Percentiles rank a stretch among this genome's conserved stretches.
phyloP scores from a whole-genome alignment of 2,888 invertebrate genomes.

The Thumatha senex region DNA sequence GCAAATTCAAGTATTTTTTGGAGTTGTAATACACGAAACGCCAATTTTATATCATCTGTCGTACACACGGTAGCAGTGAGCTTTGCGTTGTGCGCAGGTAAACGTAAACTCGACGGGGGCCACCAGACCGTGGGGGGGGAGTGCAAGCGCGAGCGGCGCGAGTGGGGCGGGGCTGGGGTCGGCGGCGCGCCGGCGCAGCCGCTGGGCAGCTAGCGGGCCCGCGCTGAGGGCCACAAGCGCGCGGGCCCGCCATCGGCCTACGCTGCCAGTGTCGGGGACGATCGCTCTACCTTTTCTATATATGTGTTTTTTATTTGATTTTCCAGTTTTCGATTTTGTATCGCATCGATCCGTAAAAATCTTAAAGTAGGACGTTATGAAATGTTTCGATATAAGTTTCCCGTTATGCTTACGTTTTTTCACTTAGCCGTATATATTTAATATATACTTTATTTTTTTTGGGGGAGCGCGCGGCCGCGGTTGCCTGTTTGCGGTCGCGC shows the following conservation, averaged over 20 bases:
- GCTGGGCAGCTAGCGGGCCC: slow-evolving; percentile 42
- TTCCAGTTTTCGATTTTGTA: slow-evolving; percentile 84
- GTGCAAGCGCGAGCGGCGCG: slow-evolving; percentile 94
- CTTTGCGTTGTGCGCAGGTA: slow-evolving; percentile 85
- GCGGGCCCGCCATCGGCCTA: slow-evolving; percentile 69
- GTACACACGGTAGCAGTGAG: background rate
- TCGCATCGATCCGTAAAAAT: slow-evolving; percentile 83
- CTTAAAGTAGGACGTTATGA: slow-evolving; percentile 84
- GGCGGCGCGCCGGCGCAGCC: slow-evolving; percentile 85
- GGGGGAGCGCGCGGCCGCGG: slow-evolving; percentile 73
- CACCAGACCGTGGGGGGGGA: slow-evolving; percentile 98
- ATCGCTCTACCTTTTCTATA: slow-evolving; percentile 74
- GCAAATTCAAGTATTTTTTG: too few species aligned
- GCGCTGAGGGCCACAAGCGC: slow-evolving; percentile 61
- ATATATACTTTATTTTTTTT: slow-evolving; percentile 67
- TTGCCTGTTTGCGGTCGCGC: slow-evolving; percentile 80
- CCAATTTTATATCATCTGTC: background rate
- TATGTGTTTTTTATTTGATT: slow-evolving; percentile 83
- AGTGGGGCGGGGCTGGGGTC: slow-evolving; percentile 94
- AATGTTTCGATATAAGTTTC: slow-evolving; percentile 84
- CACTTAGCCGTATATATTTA: slow-evolving; percentile 78
- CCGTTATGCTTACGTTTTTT: slow-evolving; percentile 82
- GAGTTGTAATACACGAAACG: too few species aligned
- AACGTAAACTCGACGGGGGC: slow-evolving; percentile 98
- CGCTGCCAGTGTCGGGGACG: slow-evolving; percentile 59